Percentiles rank a stretch among this genome's conserved stretches.
Evolutionary conservation across 1,140 invertebrate genomes (phyloP).

Genomic region (Stegodyphus mimosarum): DNA sequence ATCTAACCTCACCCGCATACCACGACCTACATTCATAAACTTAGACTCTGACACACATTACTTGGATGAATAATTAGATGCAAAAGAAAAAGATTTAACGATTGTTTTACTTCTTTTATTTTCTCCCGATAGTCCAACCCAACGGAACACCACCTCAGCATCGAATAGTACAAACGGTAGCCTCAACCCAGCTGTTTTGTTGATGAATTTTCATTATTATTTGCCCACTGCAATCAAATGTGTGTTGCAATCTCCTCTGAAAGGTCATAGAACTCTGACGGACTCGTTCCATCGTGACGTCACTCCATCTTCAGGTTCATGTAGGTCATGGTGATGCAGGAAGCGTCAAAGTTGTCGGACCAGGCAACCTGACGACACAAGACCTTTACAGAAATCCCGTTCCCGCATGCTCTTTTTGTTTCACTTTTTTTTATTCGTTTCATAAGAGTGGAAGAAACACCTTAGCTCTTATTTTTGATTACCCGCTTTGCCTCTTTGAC

Average conservation of each 20-base stretch:
- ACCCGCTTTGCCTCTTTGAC: neutral
- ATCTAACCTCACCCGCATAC: slow-evolving; percentile 44
- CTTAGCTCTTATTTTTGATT: neutral
- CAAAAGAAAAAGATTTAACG: too few relatives aligned
- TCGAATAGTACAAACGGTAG: too few relatives aligned
- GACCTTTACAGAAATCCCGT: slow-evolving; percentile 47
- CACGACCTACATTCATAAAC: slow-evolving; percentile 26
- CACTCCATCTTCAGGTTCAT: slow-evolving; percentile 40
- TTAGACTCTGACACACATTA: slow-evolving; percentile 37
- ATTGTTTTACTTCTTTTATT: too few relatives aligned
- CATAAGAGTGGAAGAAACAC: neutral
- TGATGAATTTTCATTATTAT: neutral
- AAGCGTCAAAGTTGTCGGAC: slow-evolving; percentile 51
- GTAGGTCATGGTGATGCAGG: slow-evolving; percentile 49
- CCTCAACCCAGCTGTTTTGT: too few relatives aligned
- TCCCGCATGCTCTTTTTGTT: slow-evolving; percentile 30
- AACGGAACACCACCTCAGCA: too few relatives aligned
- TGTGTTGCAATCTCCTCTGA: slow-evolving; percentile 4
- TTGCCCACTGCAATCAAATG: slow-evolving; percentile 3
- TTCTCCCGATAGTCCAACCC: too few relatives aligned
- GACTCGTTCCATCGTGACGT: slow-evolving; percentile 34
- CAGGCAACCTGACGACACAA: slow-evolving; percentile 46
- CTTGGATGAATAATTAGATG: slow-evolving; percentile 3
- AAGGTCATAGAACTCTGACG: slow-evolving; percentile 47
- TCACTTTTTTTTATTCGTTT: slow-evolving; percentile 16